Base-by-base conservation (phyloP, 2,888 invertebrate genomes). In the Drosophila yooni region DNA sequence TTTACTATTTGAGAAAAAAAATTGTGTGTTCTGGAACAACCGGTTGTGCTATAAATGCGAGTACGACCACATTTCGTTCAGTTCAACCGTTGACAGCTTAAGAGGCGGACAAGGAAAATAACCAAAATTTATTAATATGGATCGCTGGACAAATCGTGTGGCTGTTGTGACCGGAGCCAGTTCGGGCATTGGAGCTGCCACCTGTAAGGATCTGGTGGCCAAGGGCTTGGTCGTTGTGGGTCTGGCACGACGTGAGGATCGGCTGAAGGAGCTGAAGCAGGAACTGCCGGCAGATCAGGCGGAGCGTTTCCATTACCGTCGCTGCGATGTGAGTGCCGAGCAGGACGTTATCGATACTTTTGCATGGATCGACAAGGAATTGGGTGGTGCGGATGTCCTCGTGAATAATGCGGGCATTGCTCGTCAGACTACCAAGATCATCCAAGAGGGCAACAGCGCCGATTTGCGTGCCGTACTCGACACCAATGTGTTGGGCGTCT, bases 101-200 rank as follows among this genome's bases (percentile, higher is more conserved):
- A 27, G 4, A 27, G 27, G 3, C 34, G 13, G 46, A 15, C 21
- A 15, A 2, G 3, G 15, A 15, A 15, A 15, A 21, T 15, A 21
- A 1, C 21, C 18, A n/a, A 18, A 25, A n/a, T 6, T 27, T 18
- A 38, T 15, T 15, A 34, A 18, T 8, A 94, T 94, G 94, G 94
- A 95, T 33, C 94, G 95, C 43, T 95, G 95, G 95, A 73, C 78
- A 1, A 95, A 94, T 67, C 94, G 94, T 84, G 94, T 94, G 0
- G 95, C 95, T 1, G 93, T 95, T 13, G 95, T 95, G 58, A 95
- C 95, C 0, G 95, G 95, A 6, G 95, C 95, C 25, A 95, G 95
- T 84, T 93, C 94, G 0, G 95, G 95, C 10, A 95, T 95, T 67
- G 95, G 95, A 18, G 94, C 93, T 1, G 94, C 93, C 7, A 91